phyloP scores from a whole-genome alignment of 2,888 invertebrate genomes.

The Rhorus exstirpatorius region DNA sequence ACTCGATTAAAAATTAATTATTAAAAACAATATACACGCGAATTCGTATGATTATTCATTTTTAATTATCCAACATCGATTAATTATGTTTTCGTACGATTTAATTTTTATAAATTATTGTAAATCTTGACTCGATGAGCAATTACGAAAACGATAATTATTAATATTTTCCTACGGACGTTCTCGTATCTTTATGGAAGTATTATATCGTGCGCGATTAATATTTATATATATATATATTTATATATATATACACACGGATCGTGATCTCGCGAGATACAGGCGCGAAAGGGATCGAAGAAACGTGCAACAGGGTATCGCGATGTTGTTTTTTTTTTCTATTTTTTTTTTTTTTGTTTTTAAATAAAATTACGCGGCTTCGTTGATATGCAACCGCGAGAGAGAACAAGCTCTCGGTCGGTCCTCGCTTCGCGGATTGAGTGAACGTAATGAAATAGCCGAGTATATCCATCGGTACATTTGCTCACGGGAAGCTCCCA shows the following conservation, averaged over 20 bases:
- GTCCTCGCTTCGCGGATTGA: conserved; percentile 75
- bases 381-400: neutral
- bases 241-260: neutral
- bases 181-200: no score
- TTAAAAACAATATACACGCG: no score
- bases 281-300: neutral
- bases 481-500: conserved; percentile 57
- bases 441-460: conserved; percentile 81
- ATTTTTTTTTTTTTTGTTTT: conserved; percentile 8
- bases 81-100: no score
- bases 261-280: conserved; percentile 14
- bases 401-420: conserved; percentile 45
- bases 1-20: neutral
- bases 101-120: no score
- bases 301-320: conserved; percentile 7
- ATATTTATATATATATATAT: neutral
- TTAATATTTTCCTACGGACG: no score
- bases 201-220: no score
- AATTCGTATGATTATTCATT: no score
- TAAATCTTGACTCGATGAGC: no score
- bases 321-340: neutral
- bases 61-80: no score
- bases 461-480: conserved; percentile 67
- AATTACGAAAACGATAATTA: no score
- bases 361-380: conserved; percentile 18